phyloP scores from a whole-genome alignment of 2,888 invertebrate genomes.

The Synergus gifuensis region DNA sequence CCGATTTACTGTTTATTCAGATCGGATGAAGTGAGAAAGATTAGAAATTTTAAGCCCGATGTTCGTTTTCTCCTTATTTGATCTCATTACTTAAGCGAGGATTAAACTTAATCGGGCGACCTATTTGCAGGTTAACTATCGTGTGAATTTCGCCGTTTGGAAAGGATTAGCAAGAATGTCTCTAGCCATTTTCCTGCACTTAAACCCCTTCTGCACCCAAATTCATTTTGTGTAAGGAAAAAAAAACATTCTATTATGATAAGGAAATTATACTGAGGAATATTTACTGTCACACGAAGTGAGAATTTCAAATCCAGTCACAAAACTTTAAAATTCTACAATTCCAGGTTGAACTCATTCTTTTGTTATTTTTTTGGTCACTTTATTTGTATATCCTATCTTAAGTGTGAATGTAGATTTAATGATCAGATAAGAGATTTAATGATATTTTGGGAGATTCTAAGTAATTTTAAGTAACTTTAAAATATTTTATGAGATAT shows the following conservation, averaged over 20 bases:
- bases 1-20: constrained; percentile 24
- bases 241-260: background rate
- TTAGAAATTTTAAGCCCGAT: constrained; percentile 32
- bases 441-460: no score
- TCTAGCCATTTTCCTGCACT: background rate
- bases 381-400: no score
- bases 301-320: no score
- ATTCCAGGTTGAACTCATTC: no score
- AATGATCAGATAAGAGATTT: no score
- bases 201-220: background rate
- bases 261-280: background rate
- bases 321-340: no score
- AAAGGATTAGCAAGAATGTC: constrained; percentile 7
- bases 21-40: constrained; percentile 28
- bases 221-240: background rate
- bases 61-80: constrained; percentile 29
- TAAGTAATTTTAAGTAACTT: no score
- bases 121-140: constrained; percentile 38
- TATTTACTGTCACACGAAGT: no score
- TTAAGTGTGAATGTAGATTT: no score
- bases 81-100: constrained; percentile 38
- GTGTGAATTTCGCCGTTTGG: constrained; percentile 31
- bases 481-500: no score
- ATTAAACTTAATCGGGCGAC: constrained; percentile 38
- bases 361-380: no score